Conservation (phyloP, 2,888 invertebrate genomes). For the Actias luna region DNA sequence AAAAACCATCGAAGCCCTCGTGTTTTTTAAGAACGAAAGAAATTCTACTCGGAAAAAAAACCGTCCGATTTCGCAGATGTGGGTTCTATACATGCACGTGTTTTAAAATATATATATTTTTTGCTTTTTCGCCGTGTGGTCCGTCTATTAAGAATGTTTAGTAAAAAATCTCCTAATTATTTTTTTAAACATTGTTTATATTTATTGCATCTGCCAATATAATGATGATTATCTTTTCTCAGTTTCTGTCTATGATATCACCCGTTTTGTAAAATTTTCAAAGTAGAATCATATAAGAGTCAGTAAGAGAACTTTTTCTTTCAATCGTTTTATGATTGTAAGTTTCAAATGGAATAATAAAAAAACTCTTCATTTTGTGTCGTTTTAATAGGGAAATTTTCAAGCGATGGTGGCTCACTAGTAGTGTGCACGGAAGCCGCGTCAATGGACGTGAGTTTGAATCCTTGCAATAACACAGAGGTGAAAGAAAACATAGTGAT, state of each 20-base stretch:
- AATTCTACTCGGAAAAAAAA: slow-evolving; percentile 58
- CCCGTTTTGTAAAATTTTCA: not conserved
- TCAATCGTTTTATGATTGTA: too few species aligned
- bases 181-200: slow-evolving; percentile 48
- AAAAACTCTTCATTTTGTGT: too few species aligned
- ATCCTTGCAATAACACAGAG: too few species aligned
- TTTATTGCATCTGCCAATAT: slow-evolving; percentile 40
- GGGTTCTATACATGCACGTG: slow-evolving; percentile 80
- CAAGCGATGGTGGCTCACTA: too few species aligned
- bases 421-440: too few species aligned
- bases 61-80: slow-evolving; percentile 77
- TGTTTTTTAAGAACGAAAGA: slow-evolving; percentile 66
- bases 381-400: too few species aligned
- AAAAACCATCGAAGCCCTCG: slow-evolving; percentile 57
- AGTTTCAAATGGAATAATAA: too few species aligned
- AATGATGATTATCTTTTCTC: not conserved
- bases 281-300: too few species aligned
- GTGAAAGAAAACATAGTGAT: too few species aligned
- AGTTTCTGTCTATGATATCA: not conserved
- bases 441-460: too few species aligned
- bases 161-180: slow-evolving; percentile 56
- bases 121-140: slow-evolving; percentile 51
- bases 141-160: slow-evolving; percentile 52
- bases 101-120: slow-evolving; percentile 39
- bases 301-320: too few species aligned